Conservation (phyloP, 2,113 vertebrate genomes). For the Pygoscelis adeliae region DNA sequence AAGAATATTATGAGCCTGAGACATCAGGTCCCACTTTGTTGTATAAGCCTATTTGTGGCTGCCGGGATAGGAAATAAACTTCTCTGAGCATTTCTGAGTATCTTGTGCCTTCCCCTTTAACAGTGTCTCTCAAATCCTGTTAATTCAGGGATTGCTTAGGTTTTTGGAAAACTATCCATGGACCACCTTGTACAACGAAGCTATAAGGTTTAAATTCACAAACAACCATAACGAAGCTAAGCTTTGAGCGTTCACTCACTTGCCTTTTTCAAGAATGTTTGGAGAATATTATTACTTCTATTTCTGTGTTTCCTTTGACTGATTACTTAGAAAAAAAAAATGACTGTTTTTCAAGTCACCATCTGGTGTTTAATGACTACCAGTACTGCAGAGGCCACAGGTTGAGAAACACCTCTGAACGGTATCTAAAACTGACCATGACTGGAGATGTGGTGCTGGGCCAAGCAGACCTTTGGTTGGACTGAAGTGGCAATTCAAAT, state of each 20-base stretch:
- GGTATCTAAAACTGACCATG: background rate
- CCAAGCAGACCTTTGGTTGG: background rate
- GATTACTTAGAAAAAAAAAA: background rate
- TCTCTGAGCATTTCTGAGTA: background rate
- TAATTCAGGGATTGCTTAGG: background rate
- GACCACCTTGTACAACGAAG: background rate
- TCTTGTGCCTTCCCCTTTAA: background rate
- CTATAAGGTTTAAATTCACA: background rate
- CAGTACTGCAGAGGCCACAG: background rate
- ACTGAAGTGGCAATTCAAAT: background rate
- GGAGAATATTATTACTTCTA: background rate
- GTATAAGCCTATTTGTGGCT: background rate
- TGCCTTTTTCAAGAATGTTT: background rate
- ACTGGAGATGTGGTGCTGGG: background rate
- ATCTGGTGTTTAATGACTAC: background rate
- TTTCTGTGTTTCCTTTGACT: background rate
- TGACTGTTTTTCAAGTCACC: background rate
- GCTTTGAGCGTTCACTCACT: background rate
- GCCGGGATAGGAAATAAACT: background rate
- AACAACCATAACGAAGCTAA: background rate
- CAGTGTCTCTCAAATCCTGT: background rate
- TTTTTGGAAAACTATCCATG: background rate
- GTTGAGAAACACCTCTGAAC: background rate
- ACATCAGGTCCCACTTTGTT: background rate
- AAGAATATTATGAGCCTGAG: background rate